Base-by-base conservation (phyloP, 2,888 invertebrate species). In the Julus scanicus region DNA sequence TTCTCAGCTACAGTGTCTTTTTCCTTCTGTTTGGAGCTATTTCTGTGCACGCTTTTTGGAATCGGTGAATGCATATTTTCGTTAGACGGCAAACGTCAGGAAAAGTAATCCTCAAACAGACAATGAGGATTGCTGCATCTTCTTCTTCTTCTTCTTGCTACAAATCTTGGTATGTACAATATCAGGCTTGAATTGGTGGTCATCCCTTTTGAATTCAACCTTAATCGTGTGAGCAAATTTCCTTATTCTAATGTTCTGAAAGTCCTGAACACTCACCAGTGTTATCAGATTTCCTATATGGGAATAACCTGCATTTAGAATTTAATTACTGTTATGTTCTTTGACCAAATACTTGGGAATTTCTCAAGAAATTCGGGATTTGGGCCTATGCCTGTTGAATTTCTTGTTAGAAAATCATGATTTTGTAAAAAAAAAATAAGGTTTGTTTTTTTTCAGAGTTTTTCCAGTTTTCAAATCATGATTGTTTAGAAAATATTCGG, bases 1-100 rank as follows among this genome's bases (percentile, higher is more conserved):
- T 71, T 20, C 8, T 29, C 29, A 9, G 13, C 80, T 80, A 8
- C 37, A 37, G 80, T 37, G 80, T 37, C 37, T 5, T 37, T 37
- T 80, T 37, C 37, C 80, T 80, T 37, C 11, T 80, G 80, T 80
- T 80, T 13, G 37, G 80, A 80, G 80, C 80, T 80, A 80, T 80
- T 80, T 37, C 80, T 13, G 80, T 29, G 80, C 37, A 9, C 1
- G 37, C 13, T 80, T 71, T 80, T 15, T 29, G 80, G 37, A 80
- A 80, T 80, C 15, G 4, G 9, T 29, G 37, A 80, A 80, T 80
- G 13, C 37, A 37, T 15, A 6, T 13, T 80, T 80, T 80, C 37
- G 80, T 13, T 29, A 37, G 37, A 80, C 13, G 8, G 15, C 80
- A 71, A n/a, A 15, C 63, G 13, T 80, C 13, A 11, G 80, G 37